Percentiles rank a stretch among this genome's conserved stretches.
Evolutionary conservation across 2,888 invertebrate genomes (phyloP).

Genomic region (Nebria salina): DNA sequence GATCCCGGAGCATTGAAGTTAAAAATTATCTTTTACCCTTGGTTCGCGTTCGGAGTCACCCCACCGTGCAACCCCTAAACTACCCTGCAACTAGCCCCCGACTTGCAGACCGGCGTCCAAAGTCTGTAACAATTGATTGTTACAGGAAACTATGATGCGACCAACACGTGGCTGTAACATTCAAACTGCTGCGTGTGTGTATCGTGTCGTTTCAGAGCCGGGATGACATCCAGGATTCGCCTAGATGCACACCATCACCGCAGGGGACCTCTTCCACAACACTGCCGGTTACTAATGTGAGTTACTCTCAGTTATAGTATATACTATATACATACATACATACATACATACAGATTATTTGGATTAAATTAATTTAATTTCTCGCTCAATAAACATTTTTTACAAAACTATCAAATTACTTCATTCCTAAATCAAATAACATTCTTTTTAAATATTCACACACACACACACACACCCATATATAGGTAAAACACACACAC

Average conservation of each 20-base stretch:
- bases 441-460: too few relatives aligned
- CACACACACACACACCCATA: too few relatives aligned
- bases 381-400: too few relatives aligned
- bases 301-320: not conserved
- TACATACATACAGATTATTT: not conserved
- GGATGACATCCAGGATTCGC: conserved; percentile 10
- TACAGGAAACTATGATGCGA: conserved; percentile 15
- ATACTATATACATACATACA: too few relatives aligned
- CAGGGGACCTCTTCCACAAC: not conserved
- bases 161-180: conserved; percentile 2
- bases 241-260: conserved; percentile 1
- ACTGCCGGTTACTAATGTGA: not conserved
- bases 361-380: not conserved
- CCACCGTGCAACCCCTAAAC: conserved; percentile 25
- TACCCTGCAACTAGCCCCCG: not conserved
- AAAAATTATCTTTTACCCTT: not conserved
- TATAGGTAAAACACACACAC: too few relatives aligned
- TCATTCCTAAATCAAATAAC: too few relatives aligned
- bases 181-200: not conserved
- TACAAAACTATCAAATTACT: too few relatives aligned
- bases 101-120: not conserved
- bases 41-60: not conserved
- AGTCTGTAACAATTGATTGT: conserved; percentile 24
- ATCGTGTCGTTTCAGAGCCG: not conserved
- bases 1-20: not conserved